A percentile compares a stretch with the other conserved stretches of the same genome.
Evolutionary conservation across 2,113 vertebrate species (phyloP).

Genomic region (Pitta sordida): DNA sequence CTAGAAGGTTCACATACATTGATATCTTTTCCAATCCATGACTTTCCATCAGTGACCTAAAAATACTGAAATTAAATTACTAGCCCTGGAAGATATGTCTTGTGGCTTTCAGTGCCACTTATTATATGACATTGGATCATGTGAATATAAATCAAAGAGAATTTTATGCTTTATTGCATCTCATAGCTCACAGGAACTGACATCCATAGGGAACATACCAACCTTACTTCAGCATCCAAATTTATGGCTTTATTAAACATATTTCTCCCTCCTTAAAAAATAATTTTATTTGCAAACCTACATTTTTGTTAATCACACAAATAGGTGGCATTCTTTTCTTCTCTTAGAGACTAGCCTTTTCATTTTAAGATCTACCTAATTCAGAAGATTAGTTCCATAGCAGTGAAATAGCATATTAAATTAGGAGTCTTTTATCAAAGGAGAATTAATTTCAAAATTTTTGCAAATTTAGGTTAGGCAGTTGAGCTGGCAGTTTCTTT

Average conservation of each 20-base stretch:
- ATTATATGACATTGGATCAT: neutral
- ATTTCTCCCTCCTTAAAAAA: neutral
- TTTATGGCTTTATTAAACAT: neutral
- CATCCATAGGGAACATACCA: neutral
- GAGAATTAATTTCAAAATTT: neutral
- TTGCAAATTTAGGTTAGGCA: neutral
- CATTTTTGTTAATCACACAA: neutral
- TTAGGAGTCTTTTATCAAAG: neutral
- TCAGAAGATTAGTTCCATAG: neutral
- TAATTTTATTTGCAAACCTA: neutral
- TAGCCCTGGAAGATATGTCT: neutral
- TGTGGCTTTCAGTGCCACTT: neutral
- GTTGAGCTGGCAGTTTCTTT: neutral
- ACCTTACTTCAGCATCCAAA: neutral
- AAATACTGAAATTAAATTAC: conserved; percentile 14
- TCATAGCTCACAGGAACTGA: conserved; percentile 8
- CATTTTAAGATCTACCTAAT: conserved; percentile 13
- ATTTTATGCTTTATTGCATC: conserved; percentile 34
- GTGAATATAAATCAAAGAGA: conserved; percentile 3
- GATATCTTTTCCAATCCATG: conserved; percentile 20
- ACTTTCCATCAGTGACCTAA: conserved; percentile 6
- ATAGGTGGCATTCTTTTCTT: neutral
- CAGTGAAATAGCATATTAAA: neutral
- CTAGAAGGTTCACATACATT: neutral
- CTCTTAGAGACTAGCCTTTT: neutral